A percentile compares a stretch with the other conserved stretches of the same genome.
Conservation (phyloP, 2,797 vertebrate genomes). For the Coilia nasus region DNA sequence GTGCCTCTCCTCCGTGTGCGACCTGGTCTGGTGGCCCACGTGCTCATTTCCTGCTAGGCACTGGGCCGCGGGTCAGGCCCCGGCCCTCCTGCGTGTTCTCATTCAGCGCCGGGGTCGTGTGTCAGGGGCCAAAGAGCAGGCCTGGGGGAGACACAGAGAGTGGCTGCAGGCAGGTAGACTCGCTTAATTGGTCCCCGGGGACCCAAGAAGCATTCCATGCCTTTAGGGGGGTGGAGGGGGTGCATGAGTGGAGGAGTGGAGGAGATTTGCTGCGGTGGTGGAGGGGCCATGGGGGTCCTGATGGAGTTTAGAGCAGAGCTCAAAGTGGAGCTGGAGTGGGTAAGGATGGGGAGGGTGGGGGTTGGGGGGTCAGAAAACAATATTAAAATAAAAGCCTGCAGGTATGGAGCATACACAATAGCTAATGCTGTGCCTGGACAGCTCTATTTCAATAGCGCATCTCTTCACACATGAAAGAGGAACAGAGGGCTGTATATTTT, state of each 20-base stretch:
- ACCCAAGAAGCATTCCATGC: constrained; percentile 48
- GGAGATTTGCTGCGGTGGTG: constrained; percentile 39
- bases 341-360: neutral
- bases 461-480: neutral
- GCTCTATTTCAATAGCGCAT: neutral
- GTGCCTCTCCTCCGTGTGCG: neutral
- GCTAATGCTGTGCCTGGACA: neutral
- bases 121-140: constrained; percentile 78
- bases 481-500: neutral
- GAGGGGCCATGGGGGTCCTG: constrained; percentile 14
- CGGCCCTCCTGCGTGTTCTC: constrained; percentile 76
- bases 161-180: constrained; percentile 71
- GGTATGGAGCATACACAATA: neutral
- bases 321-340: neutral
- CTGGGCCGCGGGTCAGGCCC: constrained; percentile 67
- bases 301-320: neutral
- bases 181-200: constrained; percentile 76
- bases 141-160: constrained; percentile 38
- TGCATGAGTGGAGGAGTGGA: too few species aligned
- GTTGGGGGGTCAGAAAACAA: neutral
- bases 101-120: constrained; percentile 80
- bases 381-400: neutral
- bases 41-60: constrained; percentile 60
- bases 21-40: constrained; percentile 55
- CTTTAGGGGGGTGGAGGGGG: constrained; percentile 36